Percentiles rank a stretch among this genome's conserved stretches.
Evolutionary conservation across 1,140 invertebrate species (phyloP).

Genomic region (Lucilia sericata): DNA sequence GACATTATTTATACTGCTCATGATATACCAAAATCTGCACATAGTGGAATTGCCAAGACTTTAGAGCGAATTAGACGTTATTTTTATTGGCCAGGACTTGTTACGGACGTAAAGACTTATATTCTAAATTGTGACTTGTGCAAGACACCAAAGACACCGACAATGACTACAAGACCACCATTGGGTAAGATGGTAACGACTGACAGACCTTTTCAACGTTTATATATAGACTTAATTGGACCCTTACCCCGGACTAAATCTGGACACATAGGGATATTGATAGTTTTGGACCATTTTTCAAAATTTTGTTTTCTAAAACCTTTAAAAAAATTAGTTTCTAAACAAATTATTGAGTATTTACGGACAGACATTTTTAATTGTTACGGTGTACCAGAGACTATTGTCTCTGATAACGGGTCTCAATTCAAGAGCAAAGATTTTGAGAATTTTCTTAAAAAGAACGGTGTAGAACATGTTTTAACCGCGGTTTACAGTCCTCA

Average conservation of each 20-base stretch:
- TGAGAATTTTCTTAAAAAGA: no score
- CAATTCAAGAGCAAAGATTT: no score
- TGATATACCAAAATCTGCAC: background rate
- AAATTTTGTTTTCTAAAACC: slow-evolving; percentile 15
- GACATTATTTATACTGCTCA: background rate
- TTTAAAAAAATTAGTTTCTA: slow-evolving; percentile 14
- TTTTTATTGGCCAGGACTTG: slow-evolving; percentile 33
- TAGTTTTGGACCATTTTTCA: slow-evolving; percentile 36
- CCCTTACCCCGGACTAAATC: slow-evolving; percentile 27
- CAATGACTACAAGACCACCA: background rate
- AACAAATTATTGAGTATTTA: background rate
- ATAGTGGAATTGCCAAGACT: slow-evolving; percentile 43
- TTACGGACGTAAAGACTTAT: background rate
- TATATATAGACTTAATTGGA: slow-evolving; percentile 43
- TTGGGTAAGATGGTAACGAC: slow-evolving; percentile 20
- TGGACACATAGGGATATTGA: slow-evolving; percentile 33
- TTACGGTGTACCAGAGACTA: no score
- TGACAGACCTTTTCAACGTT: slow-evolving; percentile 5
- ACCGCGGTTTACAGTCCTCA: no score
- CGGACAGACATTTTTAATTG: no score
- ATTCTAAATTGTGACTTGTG: slow-evolving; percentile 34
- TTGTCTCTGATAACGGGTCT: no score
- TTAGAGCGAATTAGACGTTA: background rate
- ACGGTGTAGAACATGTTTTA: no score
- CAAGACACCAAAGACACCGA: slow-evolving; percentile 18